Base-by-base conservation (phyloP, 2,113 vertebrate genomes). In the Gila orcuttii region DNA sequence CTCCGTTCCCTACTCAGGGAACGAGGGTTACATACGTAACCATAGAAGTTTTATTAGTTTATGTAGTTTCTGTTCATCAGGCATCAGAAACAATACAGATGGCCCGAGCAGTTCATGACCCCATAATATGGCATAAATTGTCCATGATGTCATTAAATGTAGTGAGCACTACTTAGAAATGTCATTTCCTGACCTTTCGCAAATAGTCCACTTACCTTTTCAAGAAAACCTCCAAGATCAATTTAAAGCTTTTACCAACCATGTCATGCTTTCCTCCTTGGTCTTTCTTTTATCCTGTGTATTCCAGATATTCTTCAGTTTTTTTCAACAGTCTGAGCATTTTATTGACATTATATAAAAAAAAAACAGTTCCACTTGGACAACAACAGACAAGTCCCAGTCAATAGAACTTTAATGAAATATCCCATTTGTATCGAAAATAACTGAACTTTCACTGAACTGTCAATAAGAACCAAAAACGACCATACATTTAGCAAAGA, bases 361-460 rank as follows among this genome's bases (percentile, higher is more conserved):
- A 77, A 79, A 77, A 55, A 79, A 79, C 55, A 79, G 77, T 79
- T 79, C 55, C 77, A 79, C 77, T 79, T 62, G 77, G 77, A 60
- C 55, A 79, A 79, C 55, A 79, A 42, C 55, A 17, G 33, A 42
- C 77, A 62, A 79, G n/a, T n/a, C n/a, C n/a, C n/a, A n/a, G n/a
- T n/a, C n/a, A n/a, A n/a, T 39, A 60, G 2, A 79, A 39, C 77
- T 42, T 62, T 79, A 59, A 79, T 79, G 55, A 79, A 79, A 79
- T 9, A 23, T 23, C 77, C 23, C 77, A 25, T 79, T 79, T 60
- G 77, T 60, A 79, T 79, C 33, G 39, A 39, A 59, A 79, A 79
- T 23, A 79, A 79, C 31, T 39, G 19, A 15, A 60, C 33, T 59
- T 31, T 39, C 77, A 79, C 28, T 60, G 47, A 60, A n/a, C 13